A percentile compares a stretch with the other conserved stretches of the same genome.
Conservation (phyloP, 1,140 invertebrate species). For the Glomeris maerens region DNA sequence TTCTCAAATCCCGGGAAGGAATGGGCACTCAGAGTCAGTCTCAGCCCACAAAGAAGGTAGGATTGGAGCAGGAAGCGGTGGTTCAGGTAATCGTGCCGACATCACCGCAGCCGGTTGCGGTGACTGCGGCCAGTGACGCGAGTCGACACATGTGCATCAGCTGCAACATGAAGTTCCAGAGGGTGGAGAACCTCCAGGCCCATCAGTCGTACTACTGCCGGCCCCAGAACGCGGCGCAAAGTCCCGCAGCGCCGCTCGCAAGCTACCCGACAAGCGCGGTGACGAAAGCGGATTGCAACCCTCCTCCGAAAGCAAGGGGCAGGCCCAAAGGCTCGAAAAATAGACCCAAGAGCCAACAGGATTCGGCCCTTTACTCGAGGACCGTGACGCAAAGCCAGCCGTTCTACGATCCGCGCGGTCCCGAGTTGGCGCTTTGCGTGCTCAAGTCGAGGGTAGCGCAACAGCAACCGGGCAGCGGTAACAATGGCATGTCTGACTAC, state of each 20-base stretch:
- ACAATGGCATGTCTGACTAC: background rate
- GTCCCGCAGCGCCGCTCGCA: slow-evolving; percentile 43
- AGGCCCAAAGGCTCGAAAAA: slow-evolving; percentile 25
- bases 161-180: slow-evolving; percentile 49
- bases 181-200: slow-evolving; percentile 49
- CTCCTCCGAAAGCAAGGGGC: slow-evolving; percentile 20
- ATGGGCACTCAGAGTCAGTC: slow-evolving; percentile 1
- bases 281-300: slow-evolving; percentile 53
- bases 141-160: slow-evolving; percentile 12
- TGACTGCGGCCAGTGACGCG: too few relatives aligned
- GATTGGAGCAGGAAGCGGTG: background rate
- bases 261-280: slow-evolving; percentile 62
- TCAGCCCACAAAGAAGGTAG: background rate
- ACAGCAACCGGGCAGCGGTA: background rate
- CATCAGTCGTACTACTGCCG: slow-evolving; percentile 51
- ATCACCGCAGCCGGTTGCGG: background rate
- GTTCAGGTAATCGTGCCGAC: background rate
- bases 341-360: slow-evolving; percentile 14
- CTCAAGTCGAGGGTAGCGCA: background rate
- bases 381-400: background rate
- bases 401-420: too few relatives aligned
- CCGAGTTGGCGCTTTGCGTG: background rate
- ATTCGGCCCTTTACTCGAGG: background rate
- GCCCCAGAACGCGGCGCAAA: slow-evolving; percentile 6
- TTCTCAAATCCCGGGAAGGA: slow-evolving; percentile 49